Evolutionary conservation across 23 tunicate genomes (phyloP), one percentile per base, ranked within the genome.

Genomic region (Diplosoma virens): DNA sequence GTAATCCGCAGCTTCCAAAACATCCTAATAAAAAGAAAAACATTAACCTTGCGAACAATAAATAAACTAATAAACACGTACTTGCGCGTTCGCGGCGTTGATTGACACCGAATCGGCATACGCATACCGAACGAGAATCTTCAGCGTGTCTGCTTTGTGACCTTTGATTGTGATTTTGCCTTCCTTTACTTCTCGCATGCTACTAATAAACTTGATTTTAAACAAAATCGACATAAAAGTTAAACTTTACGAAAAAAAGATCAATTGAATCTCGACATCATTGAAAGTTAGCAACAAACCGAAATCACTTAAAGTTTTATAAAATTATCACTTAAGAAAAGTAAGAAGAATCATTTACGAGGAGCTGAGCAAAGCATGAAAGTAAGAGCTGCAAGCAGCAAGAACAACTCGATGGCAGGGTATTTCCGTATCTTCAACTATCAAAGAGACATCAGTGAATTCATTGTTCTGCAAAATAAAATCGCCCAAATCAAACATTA

Each of bases 1-100:
- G 33, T 84, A 90, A 47, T 90, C 97, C 17, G 97, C 97, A 0
- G 97, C 97, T 55, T 90, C 90, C 24, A 90, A 71, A 18, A 90
- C 79, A 75, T 90, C 90, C 93, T 86, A 58, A 3, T 3, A 22
- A 72, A 61, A 55, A 20, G 63, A 6, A 20, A 16, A 55, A 20
- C 63, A 55, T 55, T 20, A 16, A 14, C 24, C 5, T 55, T 11
- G 63, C 6, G 17, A 11, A 20, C 4, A 11, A 55, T 55, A 11
- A 16, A 7, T 41, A 7, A 41, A 14, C 50, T 41, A 41, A 41
- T 14, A 9, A 41, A 14, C 11, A 41, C 50, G n/a, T 3, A 83
- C 88, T 71, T 87, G 95, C n/a, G 82, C 95, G 47, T 87, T 87
- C 34, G 58, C 77, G n/a, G 82, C 48, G 24, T 80, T 75, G 30